Evolutionary conservation across 2,113 vertebrate species (phyloP).

Genomic region (Poeciliopsis occidentalis): DNA sequence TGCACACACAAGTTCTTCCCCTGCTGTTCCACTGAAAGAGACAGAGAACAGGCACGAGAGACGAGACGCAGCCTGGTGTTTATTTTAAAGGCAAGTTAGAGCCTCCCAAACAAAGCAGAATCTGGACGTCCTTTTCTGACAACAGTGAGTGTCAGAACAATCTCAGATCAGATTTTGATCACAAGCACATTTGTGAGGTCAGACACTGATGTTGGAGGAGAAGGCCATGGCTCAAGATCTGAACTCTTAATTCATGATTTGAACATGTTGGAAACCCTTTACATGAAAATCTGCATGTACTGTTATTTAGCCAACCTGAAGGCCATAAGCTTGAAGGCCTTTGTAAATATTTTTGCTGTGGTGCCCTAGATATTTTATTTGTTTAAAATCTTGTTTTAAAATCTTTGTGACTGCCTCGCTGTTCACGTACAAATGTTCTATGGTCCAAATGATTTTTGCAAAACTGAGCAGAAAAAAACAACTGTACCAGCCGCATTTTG

Average conservation of each 20-base stretch:
- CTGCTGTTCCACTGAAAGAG: not conserved
- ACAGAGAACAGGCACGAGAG: not conserved
- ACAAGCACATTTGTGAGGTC: not conserved
- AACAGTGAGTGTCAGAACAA: not conserved
- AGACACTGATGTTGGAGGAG: not conserved
- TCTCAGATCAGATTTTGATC: not conserved
- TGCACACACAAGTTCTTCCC: not conserved
- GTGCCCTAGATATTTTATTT: no score
- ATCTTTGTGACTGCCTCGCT: not conserved
- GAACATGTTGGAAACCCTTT: no score
- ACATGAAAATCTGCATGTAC: no score
- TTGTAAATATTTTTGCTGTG: no score
- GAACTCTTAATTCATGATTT: not conserved
- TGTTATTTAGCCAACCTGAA: no score
- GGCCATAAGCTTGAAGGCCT: no score
- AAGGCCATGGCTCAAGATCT: not conserved
- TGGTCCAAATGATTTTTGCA: slow-evolving; percentile 15
- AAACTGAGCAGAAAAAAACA: no score
- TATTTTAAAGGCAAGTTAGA: not conserved
- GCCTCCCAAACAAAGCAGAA: not conserved
- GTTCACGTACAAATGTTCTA: slow-evolving; percentile 42
- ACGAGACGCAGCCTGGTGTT: not conserved
- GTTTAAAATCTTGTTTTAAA: no score
- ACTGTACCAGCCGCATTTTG: no score
- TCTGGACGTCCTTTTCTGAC: not conserved